phyloP scores from a whole-genome alignment of 1,140 invertebrate genomes.

The Drosophila littoralis region DNA sequence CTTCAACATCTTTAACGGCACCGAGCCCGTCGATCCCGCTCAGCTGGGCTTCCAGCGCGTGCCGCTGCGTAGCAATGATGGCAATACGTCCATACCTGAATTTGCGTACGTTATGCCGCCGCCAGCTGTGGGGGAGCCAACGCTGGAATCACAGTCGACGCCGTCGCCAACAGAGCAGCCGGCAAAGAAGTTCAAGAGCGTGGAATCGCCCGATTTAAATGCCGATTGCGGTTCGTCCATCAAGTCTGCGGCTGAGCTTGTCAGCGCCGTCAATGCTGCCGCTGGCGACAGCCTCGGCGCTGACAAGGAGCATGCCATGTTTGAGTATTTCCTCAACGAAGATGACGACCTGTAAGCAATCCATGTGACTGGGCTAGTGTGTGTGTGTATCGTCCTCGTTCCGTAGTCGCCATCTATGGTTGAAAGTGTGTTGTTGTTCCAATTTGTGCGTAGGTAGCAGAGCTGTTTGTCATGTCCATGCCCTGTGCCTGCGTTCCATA shows the following conservation, averaged over 20 bases:
- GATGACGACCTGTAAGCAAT: slow-evolving; percentile 38
- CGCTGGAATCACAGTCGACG: background rate
- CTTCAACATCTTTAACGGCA: slow-evolving; percentile 59
- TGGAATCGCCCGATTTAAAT: background rate
- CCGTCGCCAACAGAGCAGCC: slow-evolving; percentile 14
- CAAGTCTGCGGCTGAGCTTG: slow-evolving; percentile 52
- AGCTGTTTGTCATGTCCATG: background rate
- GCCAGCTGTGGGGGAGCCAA: background rate
- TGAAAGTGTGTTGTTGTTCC: slow-evolving; percentile 4
- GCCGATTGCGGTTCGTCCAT: slow-evolving; percentile 9
- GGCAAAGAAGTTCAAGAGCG: slow-evolving; percentile 50
- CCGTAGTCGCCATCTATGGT: slow-evolving; percentile 1
- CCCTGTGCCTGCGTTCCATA: background rate
- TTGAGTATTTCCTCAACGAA: slow-evolving; percentile 60
- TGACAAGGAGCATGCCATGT: slow-evolving; percentile 53
- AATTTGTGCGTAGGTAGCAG: slow-evolving; percentile 7
- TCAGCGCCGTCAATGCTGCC: slow-evolving; percentile 51
- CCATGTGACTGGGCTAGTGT: background rate
- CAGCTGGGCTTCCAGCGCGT: slow-evolving; percentile 36
- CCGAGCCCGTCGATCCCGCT: slow-evolving; percentile 50
- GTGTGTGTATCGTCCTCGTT: background rate
- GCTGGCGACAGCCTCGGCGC: slow-evolving; percentile 49
- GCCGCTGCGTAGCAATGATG: slow-evolving; percentile 39
- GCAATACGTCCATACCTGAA: slow-evolving; percentile 29
- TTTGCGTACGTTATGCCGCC: slow-evolving; percentile 50